phyloP scores from a whole-genome alignment of 2,888 invertebrate genomes.

The Aleiodes leptofemur region DNA sequence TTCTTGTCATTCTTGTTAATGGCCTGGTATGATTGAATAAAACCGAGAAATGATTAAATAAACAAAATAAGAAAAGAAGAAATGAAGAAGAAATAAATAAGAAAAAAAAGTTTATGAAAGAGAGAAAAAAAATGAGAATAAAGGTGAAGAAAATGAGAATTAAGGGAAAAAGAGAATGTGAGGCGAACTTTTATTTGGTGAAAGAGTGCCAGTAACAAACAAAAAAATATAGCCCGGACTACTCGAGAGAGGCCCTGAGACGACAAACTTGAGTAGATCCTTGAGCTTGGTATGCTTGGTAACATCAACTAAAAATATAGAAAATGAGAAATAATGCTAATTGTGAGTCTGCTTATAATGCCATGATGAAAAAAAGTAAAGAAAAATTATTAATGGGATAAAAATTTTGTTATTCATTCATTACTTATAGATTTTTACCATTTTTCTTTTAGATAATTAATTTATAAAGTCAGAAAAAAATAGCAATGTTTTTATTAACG shows the following conservation, averaged over 20 bases:
- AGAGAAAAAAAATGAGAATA: too few relatives aligned
- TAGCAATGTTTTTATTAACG: too few relatives aligned
- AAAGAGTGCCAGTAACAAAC: neutral
- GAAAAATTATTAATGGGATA: neutral
- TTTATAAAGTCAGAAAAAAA: too few relatives aligned
- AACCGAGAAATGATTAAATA: neutral
- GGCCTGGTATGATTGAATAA: neutral
- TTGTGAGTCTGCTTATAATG: conserved; percentile 16
- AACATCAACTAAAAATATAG: conserved; percentile 20
- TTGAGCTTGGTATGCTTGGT: conserved; percentile 9
- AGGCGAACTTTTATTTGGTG: conserved; percentile 1
- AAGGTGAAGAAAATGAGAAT: neutral
- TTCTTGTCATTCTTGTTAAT: conserved; percentile 12
- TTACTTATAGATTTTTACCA: too few relatives aligned
- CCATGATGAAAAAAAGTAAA: neutral
- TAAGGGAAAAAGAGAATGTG: neutral
- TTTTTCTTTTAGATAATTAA: too few relatives aligned
- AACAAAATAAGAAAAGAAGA: neutral
- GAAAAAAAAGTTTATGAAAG: too few relatives aligned
- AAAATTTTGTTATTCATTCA: too few relatives aligned
- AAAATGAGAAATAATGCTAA: conserved; percentile 5
- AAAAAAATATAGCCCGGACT: neutral
- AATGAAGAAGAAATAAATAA: neutral
- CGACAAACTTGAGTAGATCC: conserved; percentile 11
- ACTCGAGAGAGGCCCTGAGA: neutral